These are phyloP conservation scores for Meghimatium bilineatum DNA, from an alignment of 2,888 invertebrate species.

Conservation along the genomic window DNA sequence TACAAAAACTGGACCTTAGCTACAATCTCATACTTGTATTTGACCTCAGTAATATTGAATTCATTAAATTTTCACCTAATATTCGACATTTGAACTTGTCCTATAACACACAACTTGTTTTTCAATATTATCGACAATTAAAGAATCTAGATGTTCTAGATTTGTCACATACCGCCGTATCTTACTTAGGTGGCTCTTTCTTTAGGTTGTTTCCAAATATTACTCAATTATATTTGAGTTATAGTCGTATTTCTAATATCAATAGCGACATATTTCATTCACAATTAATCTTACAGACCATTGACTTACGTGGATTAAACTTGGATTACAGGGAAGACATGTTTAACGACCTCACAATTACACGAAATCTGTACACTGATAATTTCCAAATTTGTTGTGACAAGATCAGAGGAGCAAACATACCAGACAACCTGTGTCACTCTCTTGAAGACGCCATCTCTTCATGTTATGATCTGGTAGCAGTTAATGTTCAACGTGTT, in stretches of 20 bases:
- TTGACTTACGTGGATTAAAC: slow-evolving; percentile 10
- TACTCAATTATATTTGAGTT: neutral
- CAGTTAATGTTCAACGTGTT: slow-evolving; percentile 42
- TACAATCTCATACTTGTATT: neutral
- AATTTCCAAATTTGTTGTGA: slow-evolving; percentile 29
- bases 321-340: neutral
- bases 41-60: too few species aligned
- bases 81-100: neutral
- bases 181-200: neutral
- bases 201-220: neutral
- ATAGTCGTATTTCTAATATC: neutral
- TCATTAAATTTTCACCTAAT: too few species aligned
- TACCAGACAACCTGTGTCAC: slow-evolving; percentile 34
- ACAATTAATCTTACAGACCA: neutral
- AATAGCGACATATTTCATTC: neutral
- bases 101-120: neutral
- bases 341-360: slow-evolving; percentile 7
- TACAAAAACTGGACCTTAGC: neutral
- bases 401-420: neutral
- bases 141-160: slow-evolving; percentile 6
- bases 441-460: slow-evolving; percentile 54
- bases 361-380: neutral
- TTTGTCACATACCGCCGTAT: slow-evolving; percentile 16
- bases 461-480: slow-evolving; percentile 58
- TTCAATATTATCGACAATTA: neutral